Conservation (phyloP, 1,140 invertebrate genomes). For the Thalassaphorura encarpata region DNA sequence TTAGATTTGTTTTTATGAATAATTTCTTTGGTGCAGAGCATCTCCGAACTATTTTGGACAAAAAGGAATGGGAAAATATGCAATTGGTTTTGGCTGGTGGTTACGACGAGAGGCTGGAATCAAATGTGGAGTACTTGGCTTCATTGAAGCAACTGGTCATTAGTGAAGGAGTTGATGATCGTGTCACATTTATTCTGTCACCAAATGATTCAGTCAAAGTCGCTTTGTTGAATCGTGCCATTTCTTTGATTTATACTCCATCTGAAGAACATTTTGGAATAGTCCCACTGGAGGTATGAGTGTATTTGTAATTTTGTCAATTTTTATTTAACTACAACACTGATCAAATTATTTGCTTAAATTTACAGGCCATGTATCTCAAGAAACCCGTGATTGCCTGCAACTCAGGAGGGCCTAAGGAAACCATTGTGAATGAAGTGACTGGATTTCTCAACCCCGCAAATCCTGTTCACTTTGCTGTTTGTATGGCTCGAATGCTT, state of each 20-base stretch:
- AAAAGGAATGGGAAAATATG: conserved; percentile 50
- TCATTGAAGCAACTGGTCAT: conserved; percentile 59
- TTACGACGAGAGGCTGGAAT: conserved; percentile 77
- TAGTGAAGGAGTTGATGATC: conserved; percentile 56
- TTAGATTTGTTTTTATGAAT: no score
- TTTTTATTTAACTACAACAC: neutral
- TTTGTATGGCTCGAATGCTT: conserved; percentile 63
- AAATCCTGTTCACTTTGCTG: conserved; percentile 57
- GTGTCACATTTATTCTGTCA: conserved; percentile 75
- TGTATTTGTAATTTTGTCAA: conserved; percentile 2
- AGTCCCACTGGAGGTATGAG: conserved; percentile 73
- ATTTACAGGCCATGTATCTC: conserved; percentile 73
- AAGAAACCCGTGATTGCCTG: conserved; percentile 87
- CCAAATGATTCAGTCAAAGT: conserved; percentile 76
- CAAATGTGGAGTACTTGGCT: conserved; percentile 80
- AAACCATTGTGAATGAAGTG: conserved; percentile 76
- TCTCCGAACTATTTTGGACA: conserved; percentile 36
- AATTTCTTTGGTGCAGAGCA: conserved; percentile 21
- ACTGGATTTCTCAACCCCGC: conserved; percentile 82
- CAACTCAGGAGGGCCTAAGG: conserved; percentile 87
- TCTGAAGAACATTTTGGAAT: conserved; percentile 98
- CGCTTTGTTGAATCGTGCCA: conserved; percentile 59
- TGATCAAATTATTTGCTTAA: neutral
- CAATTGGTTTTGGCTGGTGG: conserved; percentile 94
- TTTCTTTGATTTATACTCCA: conserved; percentile 87